Conservation (phyloP, 2,113 vertebrate species). For the Ginglymostoma cirratum region DNA sequence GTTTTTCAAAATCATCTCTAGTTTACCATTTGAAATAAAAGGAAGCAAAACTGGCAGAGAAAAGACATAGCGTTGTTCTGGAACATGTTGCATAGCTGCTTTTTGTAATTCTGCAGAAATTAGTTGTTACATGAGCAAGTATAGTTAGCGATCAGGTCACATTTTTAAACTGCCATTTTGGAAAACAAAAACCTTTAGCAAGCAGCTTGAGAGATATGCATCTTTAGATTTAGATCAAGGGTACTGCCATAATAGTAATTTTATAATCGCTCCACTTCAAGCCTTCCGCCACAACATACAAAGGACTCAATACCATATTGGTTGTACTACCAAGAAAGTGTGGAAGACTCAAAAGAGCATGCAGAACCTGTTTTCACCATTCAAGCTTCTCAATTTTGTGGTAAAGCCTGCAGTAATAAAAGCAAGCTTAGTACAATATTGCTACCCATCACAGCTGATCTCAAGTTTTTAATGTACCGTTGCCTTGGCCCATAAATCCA, state of each 20-base stretch:
- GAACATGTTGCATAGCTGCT: neutral
- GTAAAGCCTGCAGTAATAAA: neutral
- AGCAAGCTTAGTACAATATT: neutral
- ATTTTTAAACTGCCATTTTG: neutral
- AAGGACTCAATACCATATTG: neutral
- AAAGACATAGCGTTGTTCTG: neutral
- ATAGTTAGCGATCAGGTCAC: neutral
- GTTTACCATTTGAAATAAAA: neutral
- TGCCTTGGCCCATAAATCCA: slow-evolving; percentile 8
- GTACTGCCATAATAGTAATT: neutral
- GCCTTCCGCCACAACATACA: neutral
- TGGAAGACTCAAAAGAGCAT: slow-evolving; percentile 27
- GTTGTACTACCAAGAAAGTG: neutral
- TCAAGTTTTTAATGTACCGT: neutral
- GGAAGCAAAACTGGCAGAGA: neutral
- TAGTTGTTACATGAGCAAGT: neutral
- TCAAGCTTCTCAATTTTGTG: neutral
- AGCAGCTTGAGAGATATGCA: neutral
- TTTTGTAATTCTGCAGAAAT: too few species aligned
- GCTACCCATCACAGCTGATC: neutral
- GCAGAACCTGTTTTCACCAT: neutral
- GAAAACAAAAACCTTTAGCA: neutral
- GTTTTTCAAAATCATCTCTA: neutral
- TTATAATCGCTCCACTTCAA: slow-evolving; percentile 8
- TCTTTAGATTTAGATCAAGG: neutral